Evolutionary conservation across 2,888 invertebrate genomes (phyloP), one percentile per base, ranked within the genome.

Genomic region (Boloria euphrosyne): DNA sequence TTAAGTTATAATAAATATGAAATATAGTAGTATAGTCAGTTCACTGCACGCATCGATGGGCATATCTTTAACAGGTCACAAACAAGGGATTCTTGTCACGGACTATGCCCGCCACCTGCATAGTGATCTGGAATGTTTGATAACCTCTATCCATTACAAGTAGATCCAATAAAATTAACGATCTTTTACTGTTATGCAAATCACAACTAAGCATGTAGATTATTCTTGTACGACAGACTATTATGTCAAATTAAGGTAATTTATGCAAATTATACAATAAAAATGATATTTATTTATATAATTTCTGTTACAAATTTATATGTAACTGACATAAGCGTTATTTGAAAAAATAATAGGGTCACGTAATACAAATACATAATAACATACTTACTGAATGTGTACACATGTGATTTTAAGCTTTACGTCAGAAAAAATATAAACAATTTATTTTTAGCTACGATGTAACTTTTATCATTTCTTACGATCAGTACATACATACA

Each of bases 11-110:
- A 49, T 59, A 49, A 59, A 59, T 51, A 60, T 18, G 43, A 43
- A 49, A 55, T 54, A n/a, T 53, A 51, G 64, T 58, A 59, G 44
- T 58, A 50, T 52, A 44, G 67, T 65, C 62, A 66, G 70, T 70
- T 70, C 67, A 70, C 49, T 59, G 67, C 52, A 68, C 67, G 65
- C 60, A n/a, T 18, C 65, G 60, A 68, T 61, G 67, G 62, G 68
- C 81, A 83, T 85, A 82, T 83, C 71, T 80, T 77, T 65, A 82
- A 84, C 85, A 84, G 83, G 85, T 85, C 85, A 80, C 78, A 77
- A 78, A 78, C 78, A 83, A 78, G 81, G 78, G 77, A 90, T 88
- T 87, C 87, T 74, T 82, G 86, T 89, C 90, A 90, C 89, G 90
- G 81, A 68, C 75, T 71, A 71, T 77, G 80, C 72, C 70, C 81